Conservation (phyloP, 2,113 vertebrate genomes). For the Hypocryptadius cinnamomeus region DNA sequence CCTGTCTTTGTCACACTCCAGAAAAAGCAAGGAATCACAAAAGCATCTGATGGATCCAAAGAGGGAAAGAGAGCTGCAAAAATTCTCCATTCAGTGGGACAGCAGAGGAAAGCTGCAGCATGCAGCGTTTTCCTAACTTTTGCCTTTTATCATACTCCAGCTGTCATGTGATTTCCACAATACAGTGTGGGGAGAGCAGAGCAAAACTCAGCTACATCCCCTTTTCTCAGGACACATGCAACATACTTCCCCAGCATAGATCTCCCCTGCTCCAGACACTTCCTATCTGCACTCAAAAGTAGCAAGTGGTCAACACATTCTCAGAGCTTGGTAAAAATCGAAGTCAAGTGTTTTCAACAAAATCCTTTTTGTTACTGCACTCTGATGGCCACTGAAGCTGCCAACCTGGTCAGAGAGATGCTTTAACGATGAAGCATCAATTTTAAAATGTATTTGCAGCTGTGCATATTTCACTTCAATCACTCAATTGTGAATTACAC, state of each 20-base stretch:
- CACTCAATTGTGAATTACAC: slow-evolving; percentile 17
- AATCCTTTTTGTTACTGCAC: neutral
- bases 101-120: neutral
- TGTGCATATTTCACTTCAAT: slow-evolving; percentile 14
- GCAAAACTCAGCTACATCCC: neutral
- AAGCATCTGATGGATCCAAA: neutral
- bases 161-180: neutral
- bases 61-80: neutral
- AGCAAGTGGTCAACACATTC: neutral
- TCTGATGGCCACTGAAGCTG: neutral
- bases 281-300: neutral
- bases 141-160: neutral
- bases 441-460: slow-evolving; percentile 6
- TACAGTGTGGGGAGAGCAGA: neutral
- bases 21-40: neutral
- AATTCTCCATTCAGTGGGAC: neutral
- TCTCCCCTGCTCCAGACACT: neutral
- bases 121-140: neutral
- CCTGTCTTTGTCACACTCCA: neutral
- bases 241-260: accelerated
- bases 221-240: neutral
- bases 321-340: neutral
- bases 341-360: neutral
- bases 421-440: neutral
- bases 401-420: neutral